Evolutionary conservation across 37 sponge, comb jelly and placozoan species (phyloP).

Genomic region (Aplysina aerophoba): DNA sequence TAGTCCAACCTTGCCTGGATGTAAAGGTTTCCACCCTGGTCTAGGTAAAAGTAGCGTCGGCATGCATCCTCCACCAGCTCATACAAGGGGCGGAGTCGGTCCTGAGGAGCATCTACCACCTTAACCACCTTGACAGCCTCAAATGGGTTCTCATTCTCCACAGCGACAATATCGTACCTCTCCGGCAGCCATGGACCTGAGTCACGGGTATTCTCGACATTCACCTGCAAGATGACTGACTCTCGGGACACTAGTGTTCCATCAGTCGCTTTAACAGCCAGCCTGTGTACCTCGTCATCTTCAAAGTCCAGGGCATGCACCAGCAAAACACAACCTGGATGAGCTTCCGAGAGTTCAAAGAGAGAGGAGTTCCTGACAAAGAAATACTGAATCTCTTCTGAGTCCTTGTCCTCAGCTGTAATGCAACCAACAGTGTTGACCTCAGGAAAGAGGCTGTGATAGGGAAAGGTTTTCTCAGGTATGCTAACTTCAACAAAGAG

Average conservation of each 20-base stretch:
- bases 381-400: background rate
- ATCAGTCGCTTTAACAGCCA: background rate
- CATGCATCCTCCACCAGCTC: background rate
- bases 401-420: background rate
- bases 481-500: background rate
- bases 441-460: background rate
- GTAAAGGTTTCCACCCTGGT: conserved; percentile 44
- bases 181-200: background rate
- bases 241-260: background rate
- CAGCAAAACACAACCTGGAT: background rate
- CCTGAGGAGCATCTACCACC: background rate
- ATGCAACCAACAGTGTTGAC: background rate
- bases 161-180: background rate
- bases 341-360: background rate
- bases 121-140: background rate
- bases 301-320: background rate
- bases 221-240: background rate
- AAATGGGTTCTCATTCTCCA: background rate
- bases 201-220: background rate
- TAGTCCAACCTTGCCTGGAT: conserved; percentile 48
- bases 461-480: conserved; percentile 12
- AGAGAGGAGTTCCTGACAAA: background rate
- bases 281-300: background rate
- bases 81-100: background rate
- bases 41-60: conserved; percentile 17